Evolutionary conservation across 1,140 invertebrate genomes (phyloP).

Genomic region (Eriocheir sinensis): DNA sequence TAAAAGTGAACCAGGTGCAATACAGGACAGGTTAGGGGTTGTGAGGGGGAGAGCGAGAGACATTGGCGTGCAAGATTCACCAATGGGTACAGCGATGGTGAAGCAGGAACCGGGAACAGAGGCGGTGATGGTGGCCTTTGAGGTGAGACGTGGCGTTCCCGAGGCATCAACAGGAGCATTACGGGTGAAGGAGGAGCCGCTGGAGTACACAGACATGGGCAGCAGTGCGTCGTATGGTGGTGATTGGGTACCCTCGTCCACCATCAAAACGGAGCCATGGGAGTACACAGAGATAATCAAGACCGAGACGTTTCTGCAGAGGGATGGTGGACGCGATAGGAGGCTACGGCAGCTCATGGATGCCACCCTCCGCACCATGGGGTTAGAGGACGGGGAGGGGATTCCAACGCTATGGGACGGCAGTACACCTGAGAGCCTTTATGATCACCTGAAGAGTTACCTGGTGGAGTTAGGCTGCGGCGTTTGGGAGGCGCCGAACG

Average conservation of each 20-base stretch:
- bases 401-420: background rate
- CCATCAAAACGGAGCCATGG: background rate
- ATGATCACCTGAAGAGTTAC: background rate
- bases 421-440: background rate
- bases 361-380: background rate
- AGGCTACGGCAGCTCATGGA: background rate
- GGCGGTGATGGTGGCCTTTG: no score
- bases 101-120: no score
- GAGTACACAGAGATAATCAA: background rate
- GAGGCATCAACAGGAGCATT: background rate
- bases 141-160: no score
- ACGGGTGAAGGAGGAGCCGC: background rate
- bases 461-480: background rate
- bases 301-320: background rate
- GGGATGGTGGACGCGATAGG: background rate
- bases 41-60: no score
- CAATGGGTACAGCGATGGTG: no score
- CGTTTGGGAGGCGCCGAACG: background rate
- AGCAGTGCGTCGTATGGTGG: no score
- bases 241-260: no score
- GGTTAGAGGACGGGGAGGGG: background rate
- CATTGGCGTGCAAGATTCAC: no score
- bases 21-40: no score
- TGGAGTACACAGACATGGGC: no score
- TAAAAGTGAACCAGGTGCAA: no score